Evolutionary conservation across 1,140 invertebrate genomes (phyloP).

Genomic region (Helicoverpa zea): DNA sequence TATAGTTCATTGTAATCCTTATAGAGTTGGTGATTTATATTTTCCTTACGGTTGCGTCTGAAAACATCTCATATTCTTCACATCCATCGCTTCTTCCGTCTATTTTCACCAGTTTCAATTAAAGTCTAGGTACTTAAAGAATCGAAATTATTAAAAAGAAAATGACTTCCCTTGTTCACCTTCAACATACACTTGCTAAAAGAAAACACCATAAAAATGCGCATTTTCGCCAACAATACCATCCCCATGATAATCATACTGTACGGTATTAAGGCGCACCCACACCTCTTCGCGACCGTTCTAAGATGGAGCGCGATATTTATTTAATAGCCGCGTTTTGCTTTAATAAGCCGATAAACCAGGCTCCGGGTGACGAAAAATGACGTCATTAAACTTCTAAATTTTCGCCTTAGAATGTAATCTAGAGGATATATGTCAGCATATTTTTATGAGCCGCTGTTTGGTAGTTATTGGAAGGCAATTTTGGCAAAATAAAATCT

Average conservation of each 20-base stretch:
- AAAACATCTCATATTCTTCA: too few species aligned
- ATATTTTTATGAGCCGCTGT: neutral
- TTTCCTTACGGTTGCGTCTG: too few species aligned
- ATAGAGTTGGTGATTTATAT: too few species aligned
- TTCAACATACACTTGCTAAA: neutral
- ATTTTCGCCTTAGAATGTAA: constrained; percentile 50
- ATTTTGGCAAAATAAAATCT: neutral
- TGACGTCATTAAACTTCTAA: constrained; percentile 70
- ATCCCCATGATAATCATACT: constrained; percentile 13
- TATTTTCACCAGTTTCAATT: too few species aligned
- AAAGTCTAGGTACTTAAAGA: too few species aligned
- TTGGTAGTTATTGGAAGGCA: neutral
- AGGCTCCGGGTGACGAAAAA: constrained; percentile 67
- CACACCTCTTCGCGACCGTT: constrained; percentile 3
- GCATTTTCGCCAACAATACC: constrained; percentile 21
- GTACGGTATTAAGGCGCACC: constrained; percentile 15
- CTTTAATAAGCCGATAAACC: constrained; percentile 75
- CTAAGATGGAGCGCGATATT: constrained; percentile 53
- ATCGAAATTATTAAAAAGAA: too few species aligned
- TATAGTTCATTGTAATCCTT: too few species aligned
- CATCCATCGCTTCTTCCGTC: too few species aligned
- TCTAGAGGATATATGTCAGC: constrained; percentile 3
- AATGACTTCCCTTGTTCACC: too few species aligned
- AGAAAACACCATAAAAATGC: constrained; percentile 26
- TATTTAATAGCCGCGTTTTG: constrained; percentile 61